Evolutionary conservation across 2,797 vertebrate species (phyloP).

Genomic region (Dermochelys coriacea): DNA sequence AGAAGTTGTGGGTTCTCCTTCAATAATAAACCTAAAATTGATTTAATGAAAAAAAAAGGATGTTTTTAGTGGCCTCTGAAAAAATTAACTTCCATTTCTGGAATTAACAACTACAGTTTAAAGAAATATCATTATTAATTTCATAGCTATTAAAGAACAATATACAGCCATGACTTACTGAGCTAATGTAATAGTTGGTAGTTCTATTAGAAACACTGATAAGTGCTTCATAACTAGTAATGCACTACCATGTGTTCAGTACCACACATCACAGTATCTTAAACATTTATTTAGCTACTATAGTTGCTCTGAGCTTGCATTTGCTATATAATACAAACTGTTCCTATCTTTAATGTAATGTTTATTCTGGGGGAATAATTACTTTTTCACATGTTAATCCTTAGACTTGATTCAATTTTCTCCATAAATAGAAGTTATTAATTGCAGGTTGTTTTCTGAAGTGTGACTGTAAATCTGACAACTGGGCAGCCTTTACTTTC

Average conservation of each 20-base stretch:
- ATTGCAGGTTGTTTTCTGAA: slow-evolving; percentile 55
- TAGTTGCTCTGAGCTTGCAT: neutral
- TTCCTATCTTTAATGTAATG: neutral
- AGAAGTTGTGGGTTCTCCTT: neutral
- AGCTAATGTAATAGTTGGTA: slow-evolving; percentile 3
- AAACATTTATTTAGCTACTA: slow-evolving; percentile 36
- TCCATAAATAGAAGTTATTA: slow-evolving; percentile 66
- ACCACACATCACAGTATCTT: slow-evolving; percentile 12
- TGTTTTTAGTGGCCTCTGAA: neutral
- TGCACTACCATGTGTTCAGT: neutral
- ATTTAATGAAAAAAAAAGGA: neutral
- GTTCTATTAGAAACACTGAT: slow-evolving; percentile 3
- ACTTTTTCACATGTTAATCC: neutral
- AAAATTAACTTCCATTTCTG: neutral
- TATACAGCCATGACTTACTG: neutral
- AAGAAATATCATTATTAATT: neutral
- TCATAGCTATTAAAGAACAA: slow-evolving; percentile 23
- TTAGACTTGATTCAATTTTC: slow-evolving; percentile 32
- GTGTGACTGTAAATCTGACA: slow-evolving; percentile 31
- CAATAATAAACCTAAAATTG: neutral
- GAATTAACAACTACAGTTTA: slow-evolving; percentile 7
- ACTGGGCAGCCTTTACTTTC: slow-evolving; percentile 61
- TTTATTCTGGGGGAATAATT: neutral
- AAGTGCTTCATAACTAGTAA: neutral
- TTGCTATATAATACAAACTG: slow-evolving; percentile 6